Conservation (phyloP, 2,888 invertebrate genomes). For the Didymodactylos carnosus region DNA sequence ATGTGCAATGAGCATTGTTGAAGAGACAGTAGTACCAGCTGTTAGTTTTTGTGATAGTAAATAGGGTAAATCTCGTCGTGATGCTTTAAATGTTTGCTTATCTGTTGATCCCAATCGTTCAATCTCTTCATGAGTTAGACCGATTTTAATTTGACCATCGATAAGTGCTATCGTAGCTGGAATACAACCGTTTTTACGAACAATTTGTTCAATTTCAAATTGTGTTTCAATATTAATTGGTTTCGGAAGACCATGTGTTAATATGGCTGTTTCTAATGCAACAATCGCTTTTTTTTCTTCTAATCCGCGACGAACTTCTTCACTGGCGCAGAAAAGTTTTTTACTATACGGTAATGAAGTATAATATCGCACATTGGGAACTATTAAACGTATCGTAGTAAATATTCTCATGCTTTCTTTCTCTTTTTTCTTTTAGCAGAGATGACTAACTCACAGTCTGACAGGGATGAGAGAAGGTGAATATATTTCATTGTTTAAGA, state of each 20-base stretch:
- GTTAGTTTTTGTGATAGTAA: constrained; percentile 29
- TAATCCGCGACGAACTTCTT: constrained; percentile 40
- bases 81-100: constrained; percentile 51
- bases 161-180: constrained; percentile 83
- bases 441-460: too few species aligned
- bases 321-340: too few species aligned
- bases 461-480: too few species aligned
- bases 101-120: constrained; percentile 14
- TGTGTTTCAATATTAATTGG: constrained; percentile 75
- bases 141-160: constrained; percentile 59
- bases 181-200: constrained; percentile 49
- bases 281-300: constrained; percentile 52
- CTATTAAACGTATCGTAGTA: too few species aligned
- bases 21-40: constrained; percentile 80
- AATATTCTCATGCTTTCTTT: too few species aligned
- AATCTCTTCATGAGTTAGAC: constrained; percentile 32
- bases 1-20: constrained; percentile 66
- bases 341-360: too few species aligned
- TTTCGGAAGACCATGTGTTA: constrained; percentile 91
- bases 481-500: too few species aligned
- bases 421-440: too few species aligned
- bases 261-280: constrained; percentile 85
- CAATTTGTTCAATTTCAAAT: constrained; percentile 53
- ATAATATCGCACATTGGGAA: too few species aligned
- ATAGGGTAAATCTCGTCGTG: constrained; percentile 61